Evolutionary conservation across 2,888 invertebrate species (phyloP).

Genomic region (Byasa hedistus): DNA sequence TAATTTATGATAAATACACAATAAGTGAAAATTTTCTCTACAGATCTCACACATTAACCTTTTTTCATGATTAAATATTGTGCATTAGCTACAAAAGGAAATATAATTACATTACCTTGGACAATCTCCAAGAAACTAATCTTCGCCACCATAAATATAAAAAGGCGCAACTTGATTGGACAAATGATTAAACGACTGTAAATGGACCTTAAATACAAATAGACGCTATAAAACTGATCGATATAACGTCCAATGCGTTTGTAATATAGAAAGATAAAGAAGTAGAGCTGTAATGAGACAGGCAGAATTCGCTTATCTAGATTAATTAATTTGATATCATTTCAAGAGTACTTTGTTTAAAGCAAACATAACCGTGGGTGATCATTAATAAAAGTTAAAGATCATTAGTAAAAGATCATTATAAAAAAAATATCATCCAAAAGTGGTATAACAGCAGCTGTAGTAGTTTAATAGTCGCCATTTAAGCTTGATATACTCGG

Average conservation of each 20-base stretch:
- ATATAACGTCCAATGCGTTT: not conserved
- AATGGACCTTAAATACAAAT: not conserved
- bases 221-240: not conserved
- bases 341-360: not conserved
- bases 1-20: too few relatives aligned
- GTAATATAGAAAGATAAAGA: not conserved
- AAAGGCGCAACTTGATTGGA: not conserved
- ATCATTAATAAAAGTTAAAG: slow-evolving; percentile 10
- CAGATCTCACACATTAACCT: too few relatives aligned
- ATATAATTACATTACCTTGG: not conserved
- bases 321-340: not conserved
- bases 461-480: slow-evolving; percentile 15
- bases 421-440: slow-evolving; percentile 1
- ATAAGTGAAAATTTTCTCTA: too few relatives aligned
- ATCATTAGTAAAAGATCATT: slow-evolving; percentile 9
- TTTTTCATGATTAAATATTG: not conserved
- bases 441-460: slow-evolving; percentile 2
- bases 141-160: not conserved
- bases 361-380: slow-evolving; percentile 7
- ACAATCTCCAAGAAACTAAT: not conserved
- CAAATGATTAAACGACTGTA: not conserved
- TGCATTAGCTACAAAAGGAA: not conserved
- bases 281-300: not conserved
- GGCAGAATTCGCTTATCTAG: not conserved
- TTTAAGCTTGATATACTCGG: slow-evolving; percentile 7